Base-by-base conservation (phyloP, 2,113 vertebrate species). In the Dryoscopus gambensis region DNA sequence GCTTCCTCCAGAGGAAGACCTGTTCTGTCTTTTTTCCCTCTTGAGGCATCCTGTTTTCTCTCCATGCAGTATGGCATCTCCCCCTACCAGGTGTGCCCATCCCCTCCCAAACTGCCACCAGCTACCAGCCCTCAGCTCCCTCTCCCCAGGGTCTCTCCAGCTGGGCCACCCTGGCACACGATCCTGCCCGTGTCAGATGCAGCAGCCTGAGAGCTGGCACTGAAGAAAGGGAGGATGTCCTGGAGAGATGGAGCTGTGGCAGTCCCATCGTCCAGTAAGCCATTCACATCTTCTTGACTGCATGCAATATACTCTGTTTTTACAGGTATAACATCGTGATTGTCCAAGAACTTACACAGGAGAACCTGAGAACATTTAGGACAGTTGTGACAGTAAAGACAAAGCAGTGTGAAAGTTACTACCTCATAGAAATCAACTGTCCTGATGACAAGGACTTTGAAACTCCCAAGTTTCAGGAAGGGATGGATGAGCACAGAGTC, bases 161-260 rank as follows among this genome's bases (percentile, higher is more conserved):
- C 59, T 37, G n/a, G 53, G 42, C 25, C 35, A 52, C 13, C 31
- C 11, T 4, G 1, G 39, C 42, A 24, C 50, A 28, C 0, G 0
- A 35, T 4, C 39, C 57, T 63, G 50, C 49, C 68, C 40, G 2
- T 1, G 1, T 11, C 46, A n/a, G 31, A 28, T 4, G 10, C 3
- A 6, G 40, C 15, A 30, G 5, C 46, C 53, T 6, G 16, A 73
- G 44, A 44, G 27, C 27, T 55, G 21, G 30, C 50, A 27, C 27
- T 70, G 74, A 35, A 81, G 23, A 31, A 75, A 49, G 22, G 8
- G n/a, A 8, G 13, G 20, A 56, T 5, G 11, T 24, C 46, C 52
- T 30, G 35, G 13, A 50, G 28, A 44, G 46, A 13, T 7, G 37
- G 42, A 40, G 23, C 44, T 86, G n/a, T 5, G 20, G 33, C 68